Evolutionary conservation across 1,140 invertebrate genomes (phyloP).

Genomic region (Melipona quadrifasciata): DNA sequence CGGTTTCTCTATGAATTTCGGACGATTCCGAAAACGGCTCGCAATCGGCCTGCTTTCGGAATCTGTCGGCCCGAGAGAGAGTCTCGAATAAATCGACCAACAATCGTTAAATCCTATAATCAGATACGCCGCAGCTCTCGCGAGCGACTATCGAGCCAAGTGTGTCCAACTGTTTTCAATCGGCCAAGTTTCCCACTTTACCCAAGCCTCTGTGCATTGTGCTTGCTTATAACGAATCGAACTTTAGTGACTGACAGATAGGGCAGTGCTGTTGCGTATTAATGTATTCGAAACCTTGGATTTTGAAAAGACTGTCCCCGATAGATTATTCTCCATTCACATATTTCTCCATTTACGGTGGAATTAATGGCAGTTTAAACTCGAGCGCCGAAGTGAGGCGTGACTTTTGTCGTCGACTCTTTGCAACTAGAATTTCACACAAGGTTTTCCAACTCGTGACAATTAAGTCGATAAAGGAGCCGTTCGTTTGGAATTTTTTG

Average conservation of each 20-base stretch:
- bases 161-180: not conserved
- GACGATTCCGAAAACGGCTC: not conserved
- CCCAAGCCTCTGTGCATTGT: too few species aligned
- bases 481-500: too few species aligned
- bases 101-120: constrained; percentile 20
- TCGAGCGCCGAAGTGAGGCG: too few species aligned
- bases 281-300: too few species aligned
- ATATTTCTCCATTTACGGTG: too few species aligned
- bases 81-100: constrained; percentile 6
- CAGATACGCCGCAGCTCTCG: not conserved
- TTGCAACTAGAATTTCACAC: too few species aligned
- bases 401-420: too few species aligned
- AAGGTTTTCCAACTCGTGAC: too few species aligned
- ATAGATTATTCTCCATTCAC: too few species aligned
- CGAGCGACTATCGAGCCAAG: not conserved
- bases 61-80: constrained; percentile 24
- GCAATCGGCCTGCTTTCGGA: constrained; percentile 17
- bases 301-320: too few species aligned
- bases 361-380: too few species aligned
- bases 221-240: not conserved
- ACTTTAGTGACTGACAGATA: constrained; percentile 1
- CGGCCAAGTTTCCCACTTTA: not conserved
- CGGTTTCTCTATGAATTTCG: not conserved
- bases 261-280: not conserved
- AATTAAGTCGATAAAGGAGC: too few species aligned